Conservation (phyloP, 2,797 vertebrate species). For the Periophthalmus magnuspinnatus region DNA sequence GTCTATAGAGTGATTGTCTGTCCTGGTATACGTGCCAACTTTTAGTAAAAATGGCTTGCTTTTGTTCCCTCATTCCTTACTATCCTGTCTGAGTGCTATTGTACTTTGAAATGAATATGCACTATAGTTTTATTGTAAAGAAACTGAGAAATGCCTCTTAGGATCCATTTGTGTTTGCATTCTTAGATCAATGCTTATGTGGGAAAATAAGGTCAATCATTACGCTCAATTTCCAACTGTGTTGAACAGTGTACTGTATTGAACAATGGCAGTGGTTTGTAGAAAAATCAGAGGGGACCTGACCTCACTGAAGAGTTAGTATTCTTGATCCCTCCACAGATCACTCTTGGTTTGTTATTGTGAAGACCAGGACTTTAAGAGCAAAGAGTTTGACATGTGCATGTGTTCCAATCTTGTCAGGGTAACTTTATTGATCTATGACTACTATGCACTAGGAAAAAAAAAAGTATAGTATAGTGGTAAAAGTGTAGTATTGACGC, state of each 20-base stretch:
- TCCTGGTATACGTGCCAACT: constrained; percentile 39
- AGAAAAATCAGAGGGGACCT: no score
- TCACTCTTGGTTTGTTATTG: no score
- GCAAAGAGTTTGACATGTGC: constrained; percentile 37
- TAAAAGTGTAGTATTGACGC: no score
- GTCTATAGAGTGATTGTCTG: constrained; percentile 55
- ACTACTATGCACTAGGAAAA: background rate
- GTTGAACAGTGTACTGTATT: background rate
- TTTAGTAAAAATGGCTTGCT: constrained; percentile 46
- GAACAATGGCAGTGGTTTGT: no score
- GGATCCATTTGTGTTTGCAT: constrained; percentile 31
- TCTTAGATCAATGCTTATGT: constrained; percentile 22
- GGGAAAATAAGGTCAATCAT: constrained; percentile 22
- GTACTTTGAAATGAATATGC: constrained; percentile 25
- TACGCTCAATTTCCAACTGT: constrained; percentile 11
- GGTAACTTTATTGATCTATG: constrained; percentile 12
- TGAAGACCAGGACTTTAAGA: constrained; percentile 43
- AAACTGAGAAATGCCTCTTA: background rate
- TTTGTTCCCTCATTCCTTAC: constrained; percentile 47
- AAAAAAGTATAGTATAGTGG: background rate
- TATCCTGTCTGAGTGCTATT: constrained; percentile 14
- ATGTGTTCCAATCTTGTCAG: constrained; percentile 29
- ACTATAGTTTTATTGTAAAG: constrained; percentile 15
- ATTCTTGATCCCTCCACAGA: no score
- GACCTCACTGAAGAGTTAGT: no score